Evolutionary conservation across 2,113 vertebrate species (phyloP), one percentile per base, ranked within the genome.

Genomic region (Dryoscopus gambensis): DNA sequence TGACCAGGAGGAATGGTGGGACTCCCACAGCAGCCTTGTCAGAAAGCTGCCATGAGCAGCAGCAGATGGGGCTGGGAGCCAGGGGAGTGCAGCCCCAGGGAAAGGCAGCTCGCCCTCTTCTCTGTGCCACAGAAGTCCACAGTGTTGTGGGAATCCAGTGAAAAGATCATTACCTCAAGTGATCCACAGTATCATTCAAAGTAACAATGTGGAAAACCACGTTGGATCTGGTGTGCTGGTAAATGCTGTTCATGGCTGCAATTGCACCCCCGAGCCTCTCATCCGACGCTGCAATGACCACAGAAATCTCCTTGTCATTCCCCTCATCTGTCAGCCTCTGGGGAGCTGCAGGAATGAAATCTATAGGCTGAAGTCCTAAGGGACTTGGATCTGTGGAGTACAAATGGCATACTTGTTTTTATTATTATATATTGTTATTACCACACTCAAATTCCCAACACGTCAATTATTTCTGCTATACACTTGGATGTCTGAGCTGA

Each of bases 181-280:
- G 99, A 88, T 98, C 98, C 80, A 97, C 98, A 7, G 99, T 99
- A 87, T 98, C 97, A 56, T 99, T 99, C 86, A 98, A 89, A 4
- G 99, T 99, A 78, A 99, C 98, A n/a, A 99, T 98, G 84, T 99
- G 97, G 98, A 99, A 99, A 40, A 98, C 97, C 64, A 99, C 98
- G 3, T 97, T 99, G 95, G 99, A 98, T 94, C 94, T 98, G 56
- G 98, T 99, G 96, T 99, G 98, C 49, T 78, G 97, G 90, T 98
- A 98, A 95, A 99, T 97, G 71, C 99, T 99, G 97, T 99, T 99
- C 93, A 99, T 98, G 63, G 99, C 99, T 87, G 99, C 98, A 53
- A 99, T 97, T 25, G 98, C 98, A 52, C 99, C 99, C 13, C 99
- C 99, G 0, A 99, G 98, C 94, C 99, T 98, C 42, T 99, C 98